A percentile compares a stretch with the other conserved stretches of the same genome.
Conservation (phyloP, 2,888 invertebrate species). For the Sepiola atlantica region DNA sequence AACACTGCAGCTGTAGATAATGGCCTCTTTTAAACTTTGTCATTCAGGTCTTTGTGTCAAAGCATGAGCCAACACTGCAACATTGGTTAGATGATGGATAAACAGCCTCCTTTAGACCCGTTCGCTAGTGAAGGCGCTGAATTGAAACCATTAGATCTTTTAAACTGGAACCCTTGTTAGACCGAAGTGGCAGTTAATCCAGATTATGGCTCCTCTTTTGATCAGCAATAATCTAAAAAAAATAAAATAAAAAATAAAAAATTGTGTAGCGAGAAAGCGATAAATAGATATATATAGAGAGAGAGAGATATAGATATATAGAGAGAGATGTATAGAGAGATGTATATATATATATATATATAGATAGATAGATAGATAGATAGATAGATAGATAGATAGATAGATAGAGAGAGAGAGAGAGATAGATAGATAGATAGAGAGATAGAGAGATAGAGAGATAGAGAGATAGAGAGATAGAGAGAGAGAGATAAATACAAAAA, state of each 20-base stretch:
- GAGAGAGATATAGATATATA: no score
- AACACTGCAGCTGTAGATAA: no score
- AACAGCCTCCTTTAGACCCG: neutral
- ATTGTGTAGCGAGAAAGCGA: neutral
- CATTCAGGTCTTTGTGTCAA: neutral
- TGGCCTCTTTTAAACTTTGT: neutral
- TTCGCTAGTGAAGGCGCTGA: neutral
- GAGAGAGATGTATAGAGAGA: no score
- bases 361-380: no score
- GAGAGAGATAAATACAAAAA: no score
- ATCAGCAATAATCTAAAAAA: neutral
- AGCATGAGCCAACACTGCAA: neutral
- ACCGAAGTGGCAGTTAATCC: neutral
- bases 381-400: no score
- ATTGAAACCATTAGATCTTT: neutral
- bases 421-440: no score
- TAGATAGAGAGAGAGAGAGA: no score
- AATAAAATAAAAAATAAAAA: neutral
- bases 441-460: no score
- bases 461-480: no score
- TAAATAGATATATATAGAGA: no score
- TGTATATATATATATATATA: no score
- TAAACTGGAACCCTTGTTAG: neutral
- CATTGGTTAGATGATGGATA: neutral
- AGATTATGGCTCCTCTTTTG: neutral